Base-by-base conservation (phyloP, 2,888 invertebrate genomes). In the Paralinhomoeus sp. region DNA sequence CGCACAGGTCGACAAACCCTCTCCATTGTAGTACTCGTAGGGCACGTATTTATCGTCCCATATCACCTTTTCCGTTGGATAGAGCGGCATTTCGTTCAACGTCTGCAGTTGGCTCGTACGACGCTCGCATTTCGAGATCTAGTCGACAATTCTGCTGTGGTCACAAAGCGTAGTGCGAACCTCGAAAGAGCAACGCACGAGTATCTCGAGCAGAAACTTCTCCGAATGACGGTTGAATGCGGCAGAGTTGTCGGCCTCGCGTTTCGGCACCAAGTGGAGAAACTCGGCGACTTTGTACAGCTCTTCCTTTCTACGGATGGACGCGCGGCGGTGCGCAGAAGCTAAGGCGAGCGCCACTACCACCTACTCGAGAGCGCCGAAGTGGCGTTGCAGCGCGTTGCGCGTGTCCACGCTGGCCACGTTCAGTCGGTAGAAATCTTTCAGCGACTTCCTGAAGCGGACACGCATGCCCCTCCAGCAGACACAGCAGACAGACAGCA, bases 1-100 rank as follows among this genome's bases (percentile, higher is more conserved):
- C 9, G 31, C 31, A 31, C 31, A 31, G 31, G 15, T 31, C 15
- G 9, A 31, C 9, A n/a, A 45, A 64, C 65, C 84, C 64, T 93
- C 91, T 0, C 91, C 89, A 37, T 83, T 81, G 67, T 81, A 93
- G 62, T 89, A 89, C 57, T 93, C 89, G 0, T 85, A 81, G 0
- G 97, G 97, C 0, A 99, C 93, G 37, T 97, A 76, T 61, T 93
- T 91, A 64, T 97, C 91, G 65, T 99, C 85, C 97, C 97, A 99
- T 54, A 97, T 85, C 2, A 93, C 78, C 47, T 81, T 78, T 63
- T 99, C 97, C 0, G 89, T 93, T 0, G 97, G 97, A 62, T 97
- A 99, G 1, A 99, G 70, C 0, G 97, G 93, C 84, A 93, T 89
- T 54, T 84, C 80, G 63, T 97, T 99, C 15, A 99, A 67, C 44